Conservation (phyloP, 2,797 vertebrate genomes). For the Otolemur crassicaudatus region DNA sequence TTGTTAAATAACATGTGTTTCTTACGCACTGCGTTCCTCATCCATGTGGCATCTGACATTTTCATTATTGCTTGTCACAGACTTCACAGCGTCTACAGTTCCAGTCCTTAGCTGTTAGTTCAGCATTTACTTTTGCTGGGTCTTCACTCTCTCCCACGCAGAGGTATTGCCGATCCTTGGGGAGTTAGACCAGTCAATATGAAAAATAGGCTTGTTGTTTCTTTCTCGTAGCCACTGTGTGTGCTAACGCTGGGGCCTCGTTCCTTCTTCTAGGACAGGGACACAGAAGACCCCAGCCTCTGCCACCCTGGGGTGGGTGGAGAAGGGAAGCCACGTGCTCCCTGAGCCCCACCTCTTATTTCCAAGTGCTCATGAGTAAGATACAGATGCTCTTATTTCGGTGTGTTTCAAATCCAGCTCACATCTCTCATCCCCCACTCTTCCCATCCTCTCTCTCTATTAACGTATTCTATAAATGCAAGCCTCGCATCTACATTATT, state of each 20-base stretch:
- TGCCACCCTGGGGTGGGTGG: not conserved
- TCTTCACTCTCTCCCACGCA: not conserved
- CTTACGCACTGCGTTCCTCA: constrained; percentile 45
- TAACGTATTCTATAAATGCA: not conserved
- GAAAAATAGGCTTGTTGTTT: constrained; percentile 27
- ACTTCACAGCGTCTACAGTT: not conserved
- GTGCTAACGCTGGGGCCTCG: not conserved
- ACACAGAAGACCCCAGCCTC: not conserved
- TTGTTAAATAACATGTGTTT: constrained; percentile 64
- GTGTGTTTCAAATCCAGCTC: not conserved
- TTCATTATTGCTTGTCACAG: constrained; percentile 74
- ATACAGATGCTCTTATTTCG: not conserved
- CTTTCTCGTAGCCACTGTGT: constrained; percentile 7
- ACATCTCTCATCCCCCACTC: not conserved
- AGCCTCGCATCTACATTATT: not conserved
- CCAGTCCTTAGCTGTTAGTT: constrained; percentile 41
- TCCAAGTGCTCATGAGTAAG: not conserved
- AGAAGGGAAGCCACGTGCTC: rapidly evolving
- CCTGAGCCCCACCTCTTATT: not conserved
- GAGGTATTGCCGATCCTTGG: not conserved
- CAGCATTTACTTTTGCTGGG: constrained; percentile 1
- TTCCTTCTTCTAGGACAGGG: not conserved
- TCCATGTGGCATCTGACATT: constrained; percentile 72
- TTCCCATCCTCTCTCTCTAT: not conserved
- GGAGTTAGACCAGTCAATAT: not conserved